Base-by-base conservation (phyloP, 2,888 invertebrate genomes). In the Drosophila tripunctata region DNA sequence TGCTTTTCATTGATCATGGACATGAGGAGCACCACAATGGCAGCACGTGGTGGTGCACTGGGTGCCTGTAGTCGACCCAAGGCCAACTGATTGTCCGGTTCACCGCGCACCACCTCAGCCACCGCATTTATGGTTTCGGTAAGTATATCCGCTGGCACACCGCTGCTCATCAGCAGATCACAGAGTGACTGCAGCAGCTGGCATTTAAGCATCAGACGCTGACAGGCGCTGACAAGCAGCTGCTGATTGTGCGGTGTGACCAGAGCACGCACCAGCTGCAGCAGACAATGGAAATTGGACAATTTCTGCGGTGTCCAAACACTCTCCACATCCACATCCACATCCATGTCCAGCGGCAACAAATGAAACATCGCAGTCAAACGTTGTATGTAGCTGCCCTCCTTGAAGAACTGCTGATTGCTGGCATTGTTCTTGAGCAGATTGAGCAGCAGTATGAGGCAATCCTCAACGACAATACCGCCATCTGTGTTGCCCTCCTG, bases 1-100 rank as follows among this genome's bases (percentile, higher is more conserved):
- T 99, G 99, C 88, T 98, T 98, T 90, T 99, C 99, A 90, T 99
- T 98, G 4, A 98, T 97, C 98, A 99, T 99, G 0, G 99, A 98
- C 96, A 99, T 97, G 6, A 99, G 92, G 5, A 99, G 93, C 38
- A 99, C 97, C 0, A 99, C 96, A 51, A 99, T 95, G 0, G 98
- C 98, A 0, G 99, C 97, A 56, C 98, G 94, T 2, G 98, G 98
- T 4, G 99, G 98, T 79, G 94, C 96, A 1, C 97, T 97, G 0
- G 98, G 98, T 12, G 98, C 98, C 93, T 96, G 94, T 2, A 99
- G 96, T 48, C 95, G 94, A 0, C 96, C 95, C 78, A 99, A 94
- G 88, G 95, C 97, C 82, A 98, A 96, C 92, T 99, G 99, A 91
- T 98, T 99, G 8, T 93, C 94, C 24, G 94, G 93, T 89, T 97